Conservation (phyloP, 2,113 vertebrate species). For the Condylura cristata region DNA sequence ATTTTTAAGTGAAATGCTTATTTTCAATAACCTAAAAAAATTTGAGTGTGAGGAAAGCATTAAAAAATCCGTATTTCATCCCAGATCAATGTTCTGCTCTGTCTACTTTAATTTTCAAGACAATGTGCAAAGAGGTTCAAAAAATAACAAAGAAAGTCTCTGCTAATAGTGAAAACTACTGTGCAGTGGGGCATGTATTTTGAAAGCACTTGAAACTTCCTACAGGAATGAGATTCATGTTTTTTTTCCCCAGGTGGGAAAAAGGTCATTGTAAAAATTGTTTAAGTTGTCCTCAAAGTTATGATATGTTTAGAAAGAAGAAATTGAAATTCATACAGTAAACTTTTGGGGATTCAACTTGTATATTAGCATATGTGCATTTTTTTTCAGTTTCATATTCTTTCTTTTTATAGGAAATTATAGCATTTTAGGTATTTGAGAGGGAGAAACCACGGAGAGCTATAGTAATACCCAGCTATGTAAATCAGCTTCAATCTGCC, state of each 20-base stretch:
- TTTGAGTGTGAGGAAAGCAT: slow-evolving; percentile 35
- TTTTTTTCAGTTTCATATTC: slow-evolving; percentile 56
- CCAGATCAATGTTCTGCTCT: slow-evolving; percentile 70
- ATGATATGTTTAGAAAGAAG: slow-evolving; percentile 65
- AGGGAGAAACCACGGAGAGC: slow-evolving; percentile 57
- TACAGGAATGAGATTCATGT: slow-evolving; percentile 61
- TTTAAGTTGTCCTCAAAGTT: slow-evolving; percentile 66
- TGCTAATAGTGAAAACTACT: not conserved
- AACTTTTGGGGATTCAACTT: slow-evolving; percentile 56
- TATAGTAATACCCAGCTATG: slow-evolving; percentile 68
- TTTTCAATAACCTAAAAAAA: slow-evolving; percentile 75
- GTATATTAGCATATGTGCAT: slow-evolving; percentile 48
- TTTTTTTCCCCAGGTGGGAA: slow-evolving; percentile 38
- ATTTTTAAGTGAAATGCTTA: slow-evolving; percentile 72
- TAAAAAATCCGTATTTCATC: slow-evolving; percentile 75
- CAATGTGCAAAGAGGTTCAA: slow-evolving; percentile 45
- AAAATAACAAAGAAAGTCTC: slow-evolving; percentile 23
- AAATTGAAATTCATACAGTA: slow-evolving; percentile 72
- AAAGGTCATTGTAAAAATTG: slow-evolving; percentile 57
- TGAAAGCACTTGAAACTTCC: not conserved
- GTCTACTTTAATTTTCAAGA: slow-evolving; percentile 73
- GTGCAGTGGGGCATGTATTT: not conserved
- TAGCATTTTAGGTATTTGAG: slow-evolving; percentile 61
- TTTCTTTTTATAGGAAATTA: slow-evolving; percentile 77
- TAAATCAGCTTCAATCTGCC: slow-evolving; percentile 80